Evolutionary conservation across 2,888 invertebrate species (phyloP).

Genomic region (Ectemnius cavifrons): DNA sequence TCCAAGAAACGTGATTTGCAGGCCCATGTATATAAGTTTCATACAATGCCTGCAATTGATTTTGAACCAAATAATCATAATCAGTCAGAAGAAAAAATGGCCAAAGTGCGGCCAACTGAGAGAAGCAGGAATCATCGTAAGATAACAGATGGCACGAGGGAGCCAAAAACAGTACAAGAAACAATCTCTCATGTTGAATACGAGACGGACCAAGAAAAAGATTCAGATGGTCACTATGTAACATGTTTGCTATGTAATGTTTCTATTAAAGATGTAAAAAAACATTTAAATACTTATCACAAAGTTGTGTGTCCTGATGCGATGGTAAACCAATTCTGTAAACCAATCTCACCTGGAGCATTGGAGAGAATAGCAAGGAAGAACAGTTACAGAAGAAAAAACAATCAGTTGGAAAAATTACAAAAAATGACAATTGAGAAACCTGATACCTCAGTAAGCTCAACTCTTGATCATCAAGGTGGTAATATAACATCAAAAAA

Average conservation of each 20-base stretch:
- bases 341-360: conserved; percentile 11
- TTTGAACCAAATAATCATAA: no score
- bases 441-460: neutral
- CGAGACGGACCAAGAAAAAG: no score
- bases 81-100: no score
- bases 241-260: conserved; percentile 67
- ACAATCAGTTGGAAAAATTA: neutral
- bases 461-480: neutral
- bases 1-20: no score
- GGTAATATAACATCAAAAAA: neutral
- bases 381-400: neutral
- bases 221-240: no score
- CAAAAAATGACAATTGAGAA: neutral
- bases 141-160: no score
- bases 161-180: no score
- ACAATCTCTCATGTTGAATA: no score
- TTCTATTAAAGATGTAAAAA: conserved; percentile 59
- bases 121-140: no score
- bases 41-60: no score
- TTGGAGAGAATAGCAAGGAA: neutral
- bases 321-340: conserved; percentile 52
- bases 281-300: conserved; percentile 71
- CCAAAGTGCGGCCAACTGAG: no score
- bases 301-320: conserved; percentile 66
- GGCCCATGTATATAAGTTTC: no score